phyloP scores from a whole-genome alignment of 1,140 invertebrate species.

The Amphibalanus amphitrite region DNA sequence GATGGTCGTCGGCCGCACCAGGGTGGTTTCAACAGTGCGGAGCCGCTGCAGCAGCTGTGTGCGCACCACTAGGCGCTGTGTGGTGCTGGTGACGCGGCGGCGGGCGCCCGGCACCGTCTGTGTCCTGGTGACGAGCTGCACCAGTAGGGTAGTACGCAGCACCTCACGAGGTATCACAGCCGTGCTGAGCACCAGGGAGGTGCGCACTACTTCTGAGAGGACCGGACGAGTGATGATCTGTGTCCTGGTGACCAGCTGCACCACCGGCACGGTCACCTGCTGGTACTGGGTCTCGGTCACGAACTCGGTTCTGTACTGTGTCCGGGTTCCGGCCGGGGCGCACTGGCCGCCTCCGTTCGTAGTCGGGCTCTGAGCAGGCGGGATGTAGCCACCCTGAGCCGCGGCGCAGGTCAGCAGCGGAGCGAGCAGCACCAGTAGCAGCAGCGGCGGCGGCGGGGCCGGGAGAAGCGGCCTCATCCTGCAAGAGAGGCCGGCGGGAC shows the following conservation, averaged over 20 bases:
- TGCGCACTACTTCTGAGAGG: background rate
- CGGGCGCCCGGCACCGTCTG: background rate
- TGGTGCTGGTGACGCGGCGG: background rate
- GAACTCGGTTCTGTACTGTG: background rate
- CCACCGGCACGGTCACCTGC: background rate
- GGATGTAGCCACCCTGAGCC: background rate
- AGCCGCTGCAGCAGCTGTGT: background rate
- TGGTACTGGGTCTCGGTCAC: background rate
- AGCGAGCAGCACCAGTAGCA: background rate
- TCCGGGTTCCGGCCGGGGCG: background rate
- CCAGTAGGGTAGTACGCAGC: background rate
- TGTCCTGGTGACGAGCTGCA: background rate
- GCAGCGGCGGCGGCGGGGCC: too few species aligned
- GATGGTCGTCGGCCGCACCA: background rate
- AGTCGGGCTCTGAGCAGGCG: too few species aligned
- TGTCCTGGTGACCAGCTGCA: background rate
- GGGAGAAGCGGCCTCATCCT: too few species aligned
- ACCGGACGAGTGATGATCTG: background rate
- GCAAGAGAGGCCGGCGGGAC: background rate
- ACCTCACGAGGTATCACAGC: background rate
- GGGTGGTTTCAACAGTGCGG: background rate
- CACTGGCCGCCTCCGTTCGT: background rate
- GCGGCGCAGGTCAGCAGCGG: background rate
- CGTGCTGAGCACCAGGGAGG: background rate
- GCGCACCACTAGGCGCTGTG: background rate